Conservation (phyloP, 2,797 vertebrate genomes). For the Sebastes kiyomatsui region DNA sequence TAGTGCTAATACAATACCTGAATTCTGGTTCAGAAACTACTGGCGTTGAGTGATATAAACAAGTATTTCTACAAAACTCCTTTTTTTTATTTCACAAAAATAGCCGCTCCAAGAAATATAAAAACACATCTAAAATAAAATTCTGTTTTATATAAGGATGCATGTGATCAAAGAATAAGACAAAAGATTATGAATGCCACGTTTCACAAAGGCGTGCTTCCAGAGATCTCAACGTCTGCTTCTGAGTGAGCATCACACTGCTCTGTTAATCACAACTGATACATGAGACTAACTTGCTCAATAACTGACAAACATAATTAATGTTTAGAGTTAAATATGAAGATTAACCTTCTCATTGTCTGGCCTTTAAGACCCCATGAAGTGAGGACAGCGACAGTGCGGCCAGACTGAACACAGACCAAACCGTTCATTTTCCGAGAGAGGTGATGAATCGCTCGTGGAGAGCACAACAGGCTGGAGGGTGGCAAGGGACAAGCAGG, state of each 20-base stretch:
- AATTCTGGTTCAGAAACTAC: background rate
- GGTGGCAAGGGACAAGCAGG: background rate
- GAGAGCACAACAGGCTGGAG: background rate
- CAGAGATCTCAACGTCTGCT: background rate
- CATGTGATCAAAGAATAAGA: background rate
- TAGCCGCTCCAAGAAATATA: background rate
- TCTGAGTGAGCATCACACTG: background rate
- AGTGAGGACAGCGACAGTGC: background rate
- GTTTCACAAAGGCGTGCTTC: background rate
- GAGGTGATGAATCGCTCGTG: background rate
- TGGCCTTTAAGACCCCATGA: background rate
- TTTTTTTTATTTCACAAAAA: background rate
- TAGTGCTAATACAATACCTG: background rate
- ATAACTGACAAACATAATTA: background rate
- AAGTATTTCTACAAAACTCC: too few species aligned
- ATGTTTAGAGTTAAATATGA: background rate
- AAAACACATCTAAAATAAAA: background rate
- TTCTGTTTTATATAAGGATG: background rate
- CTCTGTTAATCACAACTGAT: background rate
- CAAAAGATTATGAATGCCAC: background rate
- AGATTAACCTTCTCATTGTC: background rate
- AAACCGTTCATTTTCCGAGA: background rate
- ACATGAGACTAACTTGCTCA: background rate
- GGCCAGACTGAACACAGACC: background rate
- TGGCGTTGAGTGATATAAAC: too few species aligned